Evolutionary conservation across 2,113 vertebrate genomes (phyloP), one percentile per base, ranked within the genome.

Genomic region (Andinoacara biseriatus): DNA sequence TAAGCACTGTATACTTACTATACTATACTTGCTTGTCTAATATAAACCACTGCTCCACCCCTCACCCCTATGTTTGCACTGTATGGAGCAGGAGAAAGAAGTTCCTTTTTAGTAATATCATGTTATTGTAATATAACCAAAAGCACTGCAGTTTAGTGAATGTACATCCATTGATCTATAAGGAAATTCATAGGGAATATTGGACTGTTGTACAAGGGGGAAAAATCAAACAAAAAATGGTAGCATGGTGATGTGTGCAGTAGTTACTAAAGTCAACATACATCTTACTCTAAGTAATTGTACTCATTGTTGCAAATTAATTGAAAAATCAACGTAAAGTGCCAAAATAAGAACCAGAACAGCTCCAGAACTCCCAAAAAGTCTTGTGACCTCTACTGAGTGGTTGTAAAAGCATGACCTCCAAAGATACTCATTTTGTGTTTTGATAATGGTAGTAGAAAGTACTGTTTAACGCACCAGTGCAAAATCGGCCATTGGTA

Each of bases 41-140:
- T 57, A 15, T 29, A 52, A 67, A 49, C 76, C 69, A 76, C 29
- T 63, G 40, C 62, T 60, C 22, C 65, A 52, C 4, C 31, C 18
- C 29, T 40, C 65, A 69, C 15, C 43, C 5, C 65, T 69, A 24
- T 59, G 46, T 87, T 83, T 62, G 24, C 65, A 49, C 29, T 62
- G 10, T 74, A 22, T 40, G 10, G 24, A 49, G 24, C 65, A 69
- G 49, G 24, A 49, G 54, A 22, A 69, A 49, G 26, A 0, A 31
- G 20, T 52, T 13, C 7, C 65, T 69, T 17, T 69, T 52, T 52
- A 69, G 24, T 52, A 20, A 52, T 52, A 29, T 29, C 9, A 52
- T 46, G 9, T 67, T 26, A 46, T 22, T 67, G 9, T 29, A 52
- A 4, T 17, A 49, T 14, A 49, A 17, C 46, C 13, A 49, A 49